Conservation (phyloP, 1,140 invertebrate genomes). For the Ips typographus region DNA sequence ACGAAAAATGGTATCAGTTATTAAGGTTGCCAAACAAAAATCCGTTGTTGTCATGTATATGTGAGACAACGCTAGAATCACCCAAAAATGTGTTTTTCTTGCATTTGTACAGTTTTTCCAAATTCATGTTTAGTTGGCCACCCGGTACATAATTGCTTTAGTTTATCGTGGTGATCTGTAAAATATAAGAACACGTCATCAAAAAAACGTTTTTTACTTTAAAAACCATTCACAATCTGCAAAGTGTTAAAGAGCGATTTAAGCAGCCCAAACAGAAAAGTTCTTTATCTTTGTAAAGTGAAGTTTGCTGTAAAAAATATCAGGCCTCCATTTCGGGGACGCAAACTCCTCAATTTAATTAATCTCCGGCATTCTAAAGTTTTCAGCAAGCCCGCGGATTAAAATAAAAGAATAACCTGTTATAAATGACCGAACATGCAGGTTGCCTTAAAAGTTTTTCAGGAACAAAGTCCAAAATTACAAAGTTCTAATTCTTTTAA, state of each 20-base stretch:
- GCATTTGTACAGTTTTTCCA: too few species aligned
- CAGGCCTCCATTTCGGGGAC: slow-evolving; percentile 29
- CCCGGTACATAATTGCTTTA: too few species aligned
- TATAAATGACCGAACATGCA: slow-evolving; percentile 43
- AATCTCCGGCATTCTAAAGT: slow-evolving; percentile 40
- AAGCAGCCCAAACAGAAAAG: slow-evolving; percentile 11
- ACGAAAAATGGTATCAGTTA: too few species aligned
- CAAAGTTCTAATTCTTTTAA: slow-evolving; percentile 47
- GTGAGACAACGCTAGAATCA: too few species aligned
- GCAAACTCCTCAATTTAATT: slow-evolving; percentile 35
- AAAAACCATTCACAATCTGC: neutral
- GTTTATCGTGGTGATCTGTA: too few species aligned
- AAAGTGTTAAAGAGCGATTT: neutral
- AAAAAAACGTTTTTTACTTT: too few species aligned
- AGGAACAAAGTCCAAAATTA: slow-evolving; percentile 41
- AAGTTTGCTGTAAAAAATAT: slow-evolving; percentile 38
- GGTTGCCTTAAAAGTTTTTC: slow-evolving; percentile 38
- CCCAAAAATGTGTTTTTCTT: too few species aligned
- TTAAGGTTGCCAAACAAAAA: too few species aligned
- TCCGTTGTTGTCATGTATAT: too few species aligned
- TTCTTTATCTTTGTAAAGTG: slow-evolving; percentile 37
- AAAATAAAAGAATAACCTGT: slow-evolving; percentile 40
- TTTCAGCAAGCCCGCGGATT: slow-evolving; percentile 32
- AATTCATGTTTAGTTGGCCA: too few species aligned
- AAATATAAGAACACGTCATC: too few species aligned